Evolutionary conservation across 2,113 vertebrate genomes (phyloP).

Genomic region (Oncorhynchus nerka): DNA sequence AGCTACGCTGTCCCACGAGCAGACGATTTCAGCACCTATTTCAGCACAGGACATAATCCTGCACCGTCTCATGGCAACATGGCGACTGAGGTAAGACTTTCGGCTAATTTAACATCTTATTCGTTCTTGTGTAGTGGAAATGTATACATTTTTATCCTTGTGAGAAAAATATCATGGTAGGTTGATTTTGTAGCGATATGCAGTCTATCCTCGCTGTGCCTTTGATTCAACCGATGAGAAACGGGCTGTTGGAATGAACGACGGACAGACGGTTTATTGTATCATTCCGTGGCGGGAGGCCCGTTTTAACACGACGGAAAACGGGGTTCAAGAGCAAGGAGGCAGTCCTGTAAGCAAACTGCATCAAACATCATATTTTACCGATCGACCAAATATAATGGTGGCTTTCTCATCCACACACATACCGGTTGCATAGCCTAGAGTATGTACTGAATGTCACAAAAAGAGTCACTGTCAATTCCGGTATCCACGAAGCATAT

Average conservation of each 20-base stretch:
- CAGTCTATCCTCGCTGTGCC: background rate
- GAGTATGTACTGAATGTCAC: too few species aligned
- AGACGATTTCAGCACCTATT: conserved; percentile 34
- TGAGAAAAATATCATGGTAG: background rate
- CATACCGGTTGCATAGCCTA: too few species aligned
- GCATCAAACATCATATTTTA: too few species aligned
- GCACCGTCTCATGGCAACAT: conserved; percentile 58
- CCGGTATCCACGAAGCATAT: too few species aligned
- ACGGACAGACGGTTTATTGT: background rate
- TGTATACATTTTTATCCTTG: background rate
- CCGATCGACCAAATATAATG: too few species aligned
- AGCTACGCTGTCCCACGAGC: conserved; percentile 53
- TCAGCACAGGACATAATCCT: conserved; percentile 64
- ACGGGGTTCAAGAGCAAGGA: too few species aligned
- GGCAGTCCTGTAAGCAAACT: too few species aligned
- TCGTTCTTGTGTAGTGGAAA: background rate
- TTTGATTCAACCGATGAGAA: background rate
- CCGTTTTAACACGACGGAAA: background rate
- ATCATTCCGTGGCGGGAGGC: background rate
- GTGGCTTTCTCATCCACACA: too few species aligned
- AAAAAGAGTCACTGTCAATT: too few species aligned
- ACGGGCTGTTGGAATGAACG: background rate
- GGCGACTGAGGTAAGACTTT: conserved; percentile 72
- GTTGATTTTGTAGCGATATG: background rate
- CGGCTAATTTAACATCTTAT: background rate